Evolutionary conservation across 2,113 vertebrate genomes (phyloP).

Genomic region (Pangasianodon hypophthalmus): DNA sequence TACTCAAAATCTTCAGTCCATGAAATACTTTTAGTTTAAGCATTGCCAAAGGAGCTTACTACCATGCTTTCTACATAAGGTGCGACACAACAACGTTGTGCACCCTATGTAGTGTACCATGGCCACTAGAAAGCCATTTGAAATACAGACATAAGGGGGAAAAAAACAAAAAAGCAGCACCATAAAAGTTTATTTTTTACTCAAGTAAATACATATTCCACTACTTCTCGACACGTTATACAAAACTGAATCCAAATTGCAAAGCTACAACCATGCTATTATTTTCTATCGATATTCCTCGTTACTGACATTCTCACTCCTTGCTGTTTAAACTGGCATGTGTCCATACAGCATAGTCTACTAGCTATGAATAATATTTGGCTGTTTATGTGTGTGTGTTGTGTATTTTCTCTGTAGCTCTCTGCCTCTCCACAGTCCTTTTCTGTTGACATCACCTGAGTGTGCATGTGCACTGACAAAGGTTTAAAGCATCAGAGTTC

Average conservation of each 20-base stretch:
- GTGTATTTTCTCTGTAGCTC: not conserved
- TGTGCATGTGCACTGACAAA: not conserved
- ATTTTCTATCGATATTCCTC: not conserved
- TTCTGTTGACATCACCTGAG: not conserved
- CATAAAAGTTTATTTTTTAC: no score
- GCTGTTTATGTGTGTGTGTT: not conserved
- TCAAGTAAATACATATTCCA: not conserved
- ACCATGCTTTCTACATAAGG: no score
- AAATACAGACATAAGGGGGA: no score
- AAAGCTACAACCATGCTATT: not conserved
- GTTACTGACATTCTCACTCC: not conserved
- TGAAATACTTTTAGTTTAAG: not conserved
- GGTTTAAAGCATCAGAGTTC: not conserved
- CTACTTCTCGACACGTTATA: not conserved
- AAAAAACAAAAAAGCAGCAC: no score
- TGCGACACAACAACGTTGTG: not conserved
- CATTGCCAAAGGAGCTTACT: no score
- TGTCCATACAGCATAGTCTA: not conserved
- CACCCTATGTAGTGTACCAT: not conserved
- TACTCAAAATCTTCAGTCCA: not conserved
- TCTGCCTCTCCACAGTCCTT: not conserved
- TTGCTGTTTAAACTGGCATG: not conserved
- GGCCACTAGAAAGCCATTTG: not conserved
- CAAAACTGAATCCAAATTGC: no score
- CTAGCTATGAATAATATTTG: not conserved